These are phyloP conservation scores for human DNA, from an alignment of 2,113 vertebrate species.

Conservation along the genomic window DNA sequence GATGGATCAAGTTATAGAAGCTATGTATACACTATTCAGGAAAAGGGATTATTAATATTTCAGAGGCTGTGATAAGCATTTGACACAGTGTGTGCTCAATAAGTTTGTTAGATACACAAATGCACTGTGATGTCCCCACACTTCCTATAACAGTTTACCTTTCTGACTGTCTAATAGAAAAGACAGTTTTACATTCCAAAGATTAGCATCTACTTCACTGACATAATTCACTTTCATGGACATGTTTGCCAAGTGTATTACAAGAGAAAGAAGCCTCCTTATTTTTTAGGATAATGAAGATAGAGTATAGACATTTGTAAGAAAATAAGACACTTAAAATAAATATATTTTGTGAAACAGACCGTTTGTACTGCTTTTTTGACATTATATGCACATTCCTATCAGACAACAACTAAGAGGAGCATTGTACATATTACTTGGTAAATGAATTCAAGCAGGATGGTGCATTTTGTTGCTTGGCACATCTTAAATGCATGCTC, in stretches of 20 bases:
- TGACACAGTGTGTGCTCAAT: not conserved
- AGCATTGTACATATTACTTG: not conserved
- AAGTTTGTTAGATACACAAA: not conserved
- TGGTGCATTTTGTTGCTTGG: not conserved
- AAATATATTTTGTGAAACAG: not conserved
- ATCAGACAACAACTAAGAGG: not conserved
- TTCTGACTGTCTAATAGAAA: not conserved
- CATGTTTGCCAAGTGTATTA: conserved; percentile 7
- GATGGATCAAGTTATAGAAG: not conserved
- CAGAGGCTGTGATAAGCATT: not conserved
- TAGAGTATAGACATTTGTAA: not conserved
- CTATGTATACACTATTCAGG: not conserved
- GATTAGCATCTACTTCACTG: not conserved
- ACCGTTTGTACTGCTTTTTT: not conserved
- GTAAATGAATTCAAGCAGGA: not conserved
- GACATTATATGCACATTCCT: not conserved
- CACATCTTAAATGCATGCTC: not conserved
- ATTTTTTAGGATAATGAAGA: conserved; percentile 31
- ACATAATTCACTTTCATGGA: not conserved
- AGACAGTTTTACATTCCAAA: not conserved
- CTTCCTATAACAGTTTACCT: not conserved
- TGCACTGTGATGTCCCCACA: not conserved
- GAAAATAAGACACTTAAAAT: not conserved
- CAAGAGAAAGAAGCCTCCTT: not conserved
- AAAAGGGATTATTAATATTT: not conserved